Base-by-base conservation (phyloP, 1,140 invertebrate species). In the Hestina assimilis region DNA sequence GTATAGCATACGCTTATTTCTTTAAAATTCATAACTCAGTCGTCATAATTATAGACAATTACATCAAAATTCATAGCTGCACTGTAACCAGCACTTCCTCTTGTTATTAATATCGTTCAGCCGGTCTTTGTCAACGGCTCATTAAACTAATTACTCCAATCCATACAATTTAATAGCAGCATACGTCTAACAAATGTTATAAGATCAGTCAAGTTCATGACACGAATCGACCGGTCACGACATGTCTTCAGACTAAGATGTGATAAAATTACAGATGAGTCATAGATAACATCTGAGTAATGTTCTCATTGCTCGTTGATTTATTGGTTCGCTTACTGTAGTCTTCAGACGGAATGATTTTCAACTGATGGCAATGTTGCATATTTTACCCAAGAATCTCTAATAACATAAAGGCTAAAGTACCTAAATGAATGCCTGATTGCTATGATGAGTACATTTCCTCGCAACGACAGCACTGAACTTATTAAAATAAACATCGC, bases 181-280 rank as follows among this genome's bases (percentile, higher is more conserved):
- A 73, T 67, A 57, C 63, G 51, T 51, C 54, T 61, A 72, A 82
- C 75, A 81, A 82, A 84, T 73, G 72, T 57, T 52, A 43, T 56
- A 55, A 63, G 66, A 75, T 70, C 70, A 73, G 70, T 73, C 75
- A 83, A 85, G 83, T 81, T 84, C 79, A 74, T 53, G 79, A 83
- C 75, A 74, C 54, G 80, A 65, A 67, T 64, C 57, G 70, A 83
- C 84, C 67, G 67, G 84, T 85, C 82, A 79, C 70, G 80, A 84
- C 84, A 76, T 81, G 82, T 81, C 72, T 73, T 54, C 43, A 46
- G 55, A 46, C 59, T 57, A 23, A 48, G 59, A 68, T 69, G 70
- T 76, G 66, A 73, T 75, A 66, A 74, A 78, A 78, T 72, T 72
- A 72, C 33, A 66, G 60, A 75, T 81, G 80, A 79, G 50, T 81